These are phyloP conservation scores for Pandemis cinnamomeana DNA, from an alignment of 2,888 invertebrate species.

Conservation along the genomic window DNA sequence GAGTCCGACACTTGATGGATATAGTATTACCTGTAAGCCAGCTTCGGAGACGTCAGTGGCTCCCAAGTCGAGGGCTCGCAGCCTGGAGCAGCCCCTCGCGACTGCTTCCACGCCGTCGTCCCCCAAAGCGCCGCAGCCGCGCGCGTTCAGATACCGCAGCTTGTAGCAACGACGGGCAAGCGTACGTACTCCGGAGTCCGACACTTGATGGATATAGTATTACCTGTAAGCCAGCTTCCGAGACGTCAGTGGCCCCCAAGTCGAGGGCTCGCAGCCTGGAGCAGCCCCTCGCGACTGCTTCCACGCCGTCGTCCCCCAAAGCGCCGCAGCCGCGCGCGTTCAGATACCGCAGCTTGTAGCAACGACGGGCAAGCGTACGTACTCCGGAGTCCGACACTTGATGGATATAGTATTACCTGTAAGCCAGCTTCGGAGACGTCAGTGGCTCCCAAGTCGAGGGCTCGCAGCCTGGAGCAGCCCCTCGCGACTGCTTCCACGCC, in stretches of 20 bases:
- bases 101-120: slow-evolving; percentile 95
- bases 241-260: slow-evolving; percentile 96
- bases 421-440: slow-evolving; percentile 96
- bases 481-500: slow-evolving; percentile 94
- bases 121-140: slow-evolving; percentile 97
- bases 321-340: slow-evolving; percentile 97
- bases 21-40: slow-evolving; percentile 88
- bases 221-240: slow-evolving; percentile 94
- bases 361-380: slow-evolving; percentile 93
- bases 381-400: slow-evolving; percentile 94
- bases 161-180: slow-evolving; percentile 95
- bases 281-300: slow-evolving; percentile 93
- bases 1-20: slow-evolving; percentile 90
- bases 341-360: slow-evolving; percentile 94
- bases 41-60: slow-evolving; percentile 97
- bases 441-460: slow-evolving; percentile 96
- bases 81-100: slow-evolving; percentile 92
- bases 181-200: slow-evolving; percentile 94
- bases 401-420: slow-evolving; percentile 80
- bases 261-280: slow-evolving; percentile 95
- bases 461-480: slow-evolving; percentile 94
- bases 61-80: slow-evolving; percentile 95
- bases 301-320: slow-evolving; percentile 96
- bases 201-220: slow-evolving; percentile 84
- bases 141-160: slow-evolving; percentile 93